These are phyloP conservation scores for Pseudococcus jackbeardsleyi DNA, from an alignment of 2,888 invertebrate genomes.

Conservation along the genomic window DNA sequence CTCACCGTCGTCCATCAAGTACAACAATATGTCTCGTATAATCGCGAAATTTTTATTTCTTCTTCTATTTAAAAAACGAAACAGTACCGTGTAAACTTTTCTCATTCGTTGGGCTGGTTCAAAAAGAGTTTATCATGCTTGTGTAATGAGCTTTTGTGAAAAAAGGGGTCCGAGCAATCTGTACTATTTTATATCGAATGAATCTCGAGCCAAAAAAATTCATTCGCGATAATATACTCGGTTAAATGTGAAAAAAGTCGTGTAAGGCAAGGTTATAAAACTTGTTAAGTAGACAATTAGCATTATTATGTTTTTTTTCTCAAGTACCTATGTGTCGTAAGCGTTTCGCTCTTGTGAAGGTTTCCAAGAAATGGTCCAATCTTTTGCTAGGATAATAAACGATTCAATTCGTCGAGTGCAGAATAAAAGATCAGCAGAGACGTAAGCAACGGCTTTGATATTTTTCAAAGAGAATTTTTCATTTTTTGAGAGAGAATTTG, in stretches of 20 bases:
- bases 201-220: slow-evolving; percentile 4
- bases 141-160: neutral
- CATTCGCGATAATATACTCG: neutral
- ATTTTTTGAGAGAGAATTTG: too few species aligned
- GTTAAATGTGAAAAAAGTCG: neutral
- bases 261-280: slow-evolving; percentile 40
- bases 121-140: neutral
- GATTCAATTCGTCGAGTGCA: too few species aligned
- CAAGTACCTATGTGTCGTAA: neutral
- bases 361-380: too few species aligned
- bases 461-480: too few species aligned
- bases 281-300: slow-evolving; percentile 20
- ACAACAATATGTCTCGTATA: too few species aligned
- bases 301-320: slow-evolving; percentile 1
- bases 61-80: neutral
- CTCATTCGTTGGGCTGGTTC: neutral
- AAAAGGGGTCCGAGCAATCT: neutral
- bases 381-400: too few species aligned
- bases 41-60: neutral
- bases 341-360: too few species aligned
- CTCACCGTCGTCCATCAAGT: too few species aligned
- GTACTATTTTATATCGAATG: slow-evolving; percentile 10
- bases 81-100: neutral
- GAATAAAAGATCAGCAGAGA: too few species aligned
- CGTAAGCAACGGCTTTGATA: too few species aligned